These are phyloP conservation scores for Cladopsammia gracilis DNA, from an alignment of 64 coral and sea anemone genomes.

Conservation along the genomic window DNA sequence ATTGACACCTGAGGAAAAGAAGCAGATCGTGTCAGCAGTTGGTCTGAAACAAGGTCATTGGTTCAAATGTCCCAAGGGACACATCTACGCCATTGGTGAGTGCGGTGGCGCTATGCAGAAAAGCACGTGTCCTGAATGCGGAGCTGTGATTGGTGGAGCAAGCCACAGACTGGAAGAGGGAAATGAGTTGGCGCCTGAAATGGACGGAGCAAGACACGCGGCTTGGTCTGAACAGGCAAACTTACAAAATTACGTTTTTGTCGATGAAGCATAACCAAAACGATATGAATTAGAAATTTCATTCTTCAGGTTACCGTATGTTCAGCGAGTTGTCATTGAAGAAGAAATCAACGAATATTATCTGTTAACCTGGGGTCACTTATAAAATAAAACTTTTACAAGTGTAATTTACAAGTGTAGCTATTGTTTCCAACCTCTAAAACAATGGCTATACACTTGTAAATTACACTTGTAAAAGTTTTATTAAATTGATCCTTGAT, in stretches of 20 bases:
- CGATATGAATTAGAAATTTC: no score
- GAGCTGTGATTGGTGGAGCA: constrained; percentile 80
- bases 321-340: no score
- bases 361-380: no score
- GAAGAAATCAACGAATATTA: no score
- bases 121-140: constrained; percentile 79
- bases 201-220: constrained; percentile 84
- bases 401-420: no score
- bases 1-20: constrained; percentile 56
- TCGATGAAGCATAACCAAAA: constrained; percentile 22
- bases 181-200: constrained; percentile 84
- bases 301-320: no score
- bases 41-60: constrained; percentile 79
- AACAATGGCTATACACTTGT: no score
- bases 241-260: constrained; percentile 78
- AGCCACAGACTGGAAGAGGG: constrained; percentile 69
- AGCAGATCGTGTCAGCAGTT: constrained; percentile 71
- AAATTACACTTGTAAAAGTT: no score
- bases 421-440: no score
- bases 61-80: constrained; percentile 85
- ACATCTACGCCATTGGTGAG: constrained; percentile 88
- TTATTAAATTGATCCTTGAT: no score
- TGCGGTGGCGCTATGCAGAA: constrained; percentile 94
- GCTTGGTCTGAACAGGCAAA: constrained; percentile 97
- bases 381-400: no score